phyloP scores from a whole-genome alignment of 1,140 invertebrate species.

The Heliconius hewitsoni region DNA sequence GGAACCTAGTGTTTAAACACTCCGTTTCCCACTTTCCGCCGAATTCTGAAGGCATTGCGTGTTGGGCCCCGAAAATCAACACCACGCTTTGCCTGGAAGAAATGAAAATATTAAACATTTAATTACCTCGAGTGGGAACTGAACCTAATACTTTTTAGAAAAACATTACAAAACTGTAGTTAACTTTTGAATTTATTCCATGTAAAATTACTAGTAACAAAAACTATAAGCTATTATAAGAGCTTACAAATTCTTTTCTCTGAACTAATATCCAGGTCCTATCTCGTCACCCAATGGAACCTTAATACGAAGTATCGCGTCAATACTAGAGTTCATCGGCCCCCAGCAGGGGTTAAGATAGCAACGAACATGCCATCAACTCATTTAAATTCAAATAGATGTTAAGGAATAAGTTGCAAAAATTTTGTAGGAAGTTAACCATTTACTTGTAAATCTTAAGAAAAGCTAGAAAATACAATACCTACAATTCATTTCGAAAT shows the following conservation, averaged over 20 bases:
- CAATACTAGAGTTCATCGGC: constrained; percentile 40
- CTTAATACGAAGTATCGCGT: constrained; percentile 17
- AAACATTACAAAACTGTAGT: neutral
- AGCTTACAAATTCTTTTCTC: too few species aligned
- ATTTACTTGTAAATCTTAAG: neutral
- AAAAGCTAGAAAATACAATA: neutral
- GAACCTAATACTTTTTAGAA: neutral
- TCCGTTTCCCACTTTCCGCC: too few species aligned
- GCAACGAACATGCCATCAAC: constrained; percentile 28
- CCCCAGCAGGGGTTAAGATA: constrained; percentile 50
- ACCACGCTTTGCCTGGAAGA: too few species aligned
- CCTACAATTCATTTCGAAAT: neutral
- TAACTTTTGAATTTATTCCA: too few species aligned
- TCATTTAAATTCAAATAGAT: constrained; percentile 21
- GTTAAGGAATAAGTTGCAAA: neutral
- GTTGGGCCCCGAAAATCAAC: too few species aligned
- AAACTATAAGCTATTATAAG: neutral
- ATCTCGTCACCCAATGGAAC: constrained; percentile 4
- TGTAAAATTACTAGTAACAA: too few species aligned
- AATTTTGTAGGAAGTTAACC: neutral
- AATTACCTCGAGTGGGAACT: too few species aligned
- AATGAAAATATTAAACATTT: too few species aligned
- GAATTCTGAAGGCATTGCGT: too few species aligned
- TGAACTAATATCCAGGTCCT: neutral
- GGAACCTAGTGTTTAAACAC: too few species aligned